Conservation (phyloP, 2,113 vertebrate genomes). For the Pyxicephalus adspersus region DNA sequence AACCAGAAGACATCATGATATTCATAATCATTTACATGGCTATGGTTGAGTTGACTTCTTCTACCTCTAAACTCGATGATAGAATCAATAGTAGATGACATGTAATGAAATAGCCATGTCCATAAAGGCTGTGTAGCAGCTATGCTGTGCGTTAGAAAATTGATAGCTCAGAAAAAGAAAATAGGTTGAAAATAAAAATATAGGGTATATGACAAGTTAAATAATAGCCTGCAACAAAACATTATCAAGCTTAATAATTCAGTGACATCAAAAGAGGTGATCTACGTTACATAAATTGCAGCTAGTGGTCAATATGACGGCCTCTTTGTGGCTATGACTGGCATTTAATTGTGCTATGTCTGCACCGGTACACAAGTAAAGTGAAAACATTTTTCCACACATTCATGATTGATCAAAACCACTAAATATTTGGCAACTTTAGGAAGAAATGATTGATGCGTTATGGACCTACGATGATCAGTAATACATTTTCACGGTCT, state of each 20-base stretch:
- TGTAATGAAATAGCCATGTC: neutral
- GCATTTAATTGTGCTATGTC: slow-evolving; percentile 48
- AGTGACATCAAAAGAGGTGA: slow-evolving; percentile 36
- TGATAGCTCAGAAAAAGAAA: slow-evolving; percentile 26
- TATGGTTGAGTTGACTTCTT: neutral
- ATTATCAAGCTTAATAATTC: slow-evolving; percentile 37
- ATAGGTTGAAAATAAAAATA: slow-evolving; percentile 29
- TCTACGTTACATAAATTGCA: slow-evolving; percentile 36
- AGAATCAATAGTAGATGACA: neutral
- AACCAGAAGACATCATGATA: too few relatives aligned
- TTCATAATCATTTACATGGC: too few relatives aligned
- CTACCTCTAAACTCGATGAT: neutral
- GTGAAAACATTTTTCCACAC: slow-evolving; percentile 32
- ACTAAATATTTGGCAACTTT: slow-evolving; percentile 50
- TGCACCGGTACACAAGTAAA: slow-evolving; percentile 37
- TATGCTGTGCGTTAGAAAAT: neutral
- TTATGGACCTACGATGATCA: slow-evolving; percentile 38
- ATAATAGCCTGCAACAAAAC: slow-evolving; percentile 20
- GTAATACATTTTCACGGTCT: slow-evolving; percentile 51
- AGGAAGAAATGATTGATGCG: slow-evolving; percentile 50
- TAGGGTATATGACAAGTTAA: slow-evolving; percentile 28
- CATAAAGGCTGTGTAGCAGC: neutral
- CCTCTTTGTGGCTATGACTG: slow-evolving; percentile 31
- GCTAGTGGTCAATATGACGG: slow-evolving; percentile 28
- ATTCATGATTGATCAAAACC: slow-evolving; percentile 45